A percentile compares a stretch with the other conserved stretches of the same genome.
Evolutionary conservation across 2,888 invertebrate genomes (phyloP).

Genomic region (Apodemia zela): DNA sequence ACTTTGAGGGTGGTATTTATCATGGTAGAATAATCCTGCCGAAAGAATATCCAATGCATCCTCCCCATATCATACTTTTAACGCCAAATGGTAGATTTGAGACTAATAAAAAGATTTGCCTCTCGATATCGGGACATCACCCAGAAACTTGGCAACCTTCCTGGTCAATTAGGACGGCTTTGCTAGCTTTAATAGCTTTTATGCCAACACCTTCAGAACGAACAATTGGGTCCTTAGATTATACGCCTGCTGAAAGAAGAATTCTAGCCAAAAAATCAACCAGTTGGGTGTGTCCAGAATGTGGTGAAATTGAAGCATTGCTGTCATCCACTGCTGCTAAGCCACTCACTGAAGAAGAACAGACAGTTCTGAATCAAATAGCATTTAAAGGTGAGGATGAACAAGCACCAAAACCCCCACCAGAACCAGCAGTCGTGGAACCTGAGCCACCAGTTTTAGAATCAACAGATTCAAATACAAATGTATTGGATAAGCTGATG

Average conservation of each 20-base stretch:
- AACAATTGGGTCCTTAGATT: constrained; percentile 95
- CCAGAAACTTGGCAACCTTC: constrained; percentile 99
- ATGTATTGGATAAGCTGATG: constrained; percentile 65
- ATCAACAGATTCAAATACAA: constrained; percentile 57
- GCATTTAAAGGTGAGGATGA: constrained; percentile 75
- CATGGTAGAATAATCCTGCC: constrained; percentile 96
- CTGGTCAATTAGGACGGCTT: constrained; percentile 96
- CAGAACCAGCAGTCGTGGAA: constrained; percentile 51
- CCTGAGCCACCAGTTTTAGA: constrained; percentile 55
- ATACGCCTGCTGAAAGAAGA: constrained; percentile 90
- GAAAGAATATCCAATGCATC: constrained; percentile 98
- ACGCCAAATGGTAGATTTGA: constrained; percentile 97
- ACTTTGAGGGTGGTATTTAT: constrained; percentile 94
- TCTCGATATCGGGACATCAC: constrained; percentile 97
- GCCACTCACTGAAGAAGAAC: constrained; percentile 72
- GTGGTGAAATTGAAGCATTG: constrained; percentile 63
- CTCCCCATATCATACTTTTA: constrained; percentile 94
- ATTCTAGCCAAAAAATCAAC: constrained; percentile 87
- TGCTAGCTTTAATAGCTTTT: constrained; percentile 95
- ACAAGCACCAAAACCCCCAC: constrained; percentile 53
- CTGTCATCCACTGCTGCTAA: constrained; percentile 70
- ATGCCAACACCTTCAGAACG: constrained; percentile 95
- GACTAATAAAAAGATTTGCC: constrained; percentile 95
- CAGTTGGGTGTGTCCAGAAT: constrained; percentile 60
- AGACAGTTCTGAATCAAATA: constrained; percentile 69